Conservation (phyloP, 2,113 vertebrate species). For the Phyllostomus discolor region DNA sequence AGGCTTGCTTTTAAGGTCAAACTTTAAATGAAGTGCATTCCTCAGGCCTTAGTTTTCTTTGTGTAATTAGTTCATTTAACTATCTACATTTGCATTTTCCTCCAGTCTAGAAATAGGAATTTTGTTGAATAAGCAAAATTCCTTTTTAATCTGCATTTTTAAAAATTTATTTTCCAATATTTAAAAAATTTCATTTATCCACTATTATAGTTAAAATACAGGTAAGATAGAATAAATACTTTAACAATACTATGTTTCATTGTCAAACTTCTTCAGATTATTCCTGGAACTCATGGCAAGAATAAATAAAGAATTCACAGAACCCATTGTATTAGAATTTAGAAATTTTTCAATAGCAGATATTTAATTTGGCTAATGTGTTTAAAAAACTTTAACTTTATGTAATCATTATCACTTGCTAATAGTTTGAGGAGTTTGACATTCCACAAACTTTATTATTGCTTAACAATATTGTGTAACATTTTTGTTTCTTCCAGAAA, state of each 20-base stretch:
- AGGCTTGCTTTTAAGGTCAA: constrained; percentile 1
- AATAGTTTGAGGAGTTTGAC: neutral
- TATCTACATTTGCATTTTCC: constrained; percentile 15
- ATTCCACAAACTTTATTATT: neutral
- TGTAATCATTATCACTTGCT: neutral
- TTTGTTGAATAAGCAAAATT: constrained; percentile 29
- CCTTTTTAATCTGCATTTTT: neutral
- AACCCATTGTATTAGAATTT: neutral
- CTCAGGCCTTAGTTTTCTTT: neutral
- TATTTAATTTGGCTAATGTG: neutral
- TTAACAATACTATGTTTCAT: neutral
- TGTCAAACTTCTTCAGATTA: neutral
- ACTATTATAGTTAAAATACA: neutral
- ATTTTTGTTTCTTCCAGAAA: constrained; percentile 77
- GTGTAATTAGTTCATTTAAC: neutral
- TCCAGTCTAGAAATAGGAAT: neutral
- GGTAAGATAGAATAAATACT: neutral
- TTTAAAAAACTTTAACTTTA: neutral
- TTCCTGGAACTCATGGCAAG: neutral
- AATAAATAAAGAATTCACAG: neutral
- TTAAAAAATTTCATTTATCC: constrained; percentile 1
- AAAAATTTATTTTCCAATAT: constrained; percentile 12
- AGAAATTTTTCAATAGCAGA: neutral
- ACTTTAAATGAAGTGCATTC: neutral
- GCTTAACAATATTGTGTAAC: neutral